Base-by-base conservation (phyloP, 2,797 vertebrate species). In the Notamacropus eugenii region DNA sequence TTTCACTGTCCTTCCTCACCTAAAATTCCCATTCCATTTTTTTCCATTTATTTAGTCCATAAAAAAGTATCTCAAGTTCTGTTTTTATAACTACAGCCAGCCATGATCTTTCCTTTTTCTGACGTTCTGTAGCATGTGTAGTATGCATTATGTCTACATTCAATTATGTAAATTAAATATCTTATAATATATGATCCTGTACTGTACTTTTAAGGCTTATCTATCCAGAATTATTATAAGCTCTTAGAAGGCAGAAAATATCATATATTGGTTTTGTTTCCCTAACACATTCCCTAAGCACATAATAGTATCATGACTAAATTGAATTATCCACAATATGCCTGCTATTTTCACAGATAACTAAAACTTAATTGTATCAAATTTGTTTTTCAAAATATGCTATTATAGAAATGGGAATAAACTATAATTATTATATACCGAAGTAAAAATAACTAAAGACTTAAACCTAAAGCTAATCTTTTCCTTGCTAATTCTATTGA, bases 381-480 rank as follows among this genome's bases (percentile, higher is more conserved):
- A 54, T 2, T 52, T 96, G 94, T 93, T 92, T 93, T 87, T 13
- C 22, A 93, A 19, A 55, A 54, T 55, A 95, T 55, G 34, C 40
- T 92, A 6, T 90, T 92, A 92, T 6, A 92, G 46, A 55, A 54
- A 67, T 16, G 3, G 52, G 58, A 96, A 28, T 52, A 93, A 93
- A 74, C 1, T 40, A 40, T 74, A 74, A 74, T 74, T 28, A 46
- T 24, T 50, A 94, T 6, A 62, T 55, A 91, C 67, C 91, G 54
- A 93, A 90, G 92, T 95, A 94, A 46, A 54, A 54, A 57, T 56
- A 74, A 40, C 12, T 54, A 94, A n/a, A 90, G 24, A 90, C 90
- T 95, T 97, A 93, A 93, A 92, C 52, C 92, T 95, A 92, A 90
- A 95, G 93, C 24, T 87, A 90, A 28, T 87, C 46, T 94, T n/a